Conservation (phyloP, 2,797 vertebrate genomes). For the Glossophaga mutica region DNA sequence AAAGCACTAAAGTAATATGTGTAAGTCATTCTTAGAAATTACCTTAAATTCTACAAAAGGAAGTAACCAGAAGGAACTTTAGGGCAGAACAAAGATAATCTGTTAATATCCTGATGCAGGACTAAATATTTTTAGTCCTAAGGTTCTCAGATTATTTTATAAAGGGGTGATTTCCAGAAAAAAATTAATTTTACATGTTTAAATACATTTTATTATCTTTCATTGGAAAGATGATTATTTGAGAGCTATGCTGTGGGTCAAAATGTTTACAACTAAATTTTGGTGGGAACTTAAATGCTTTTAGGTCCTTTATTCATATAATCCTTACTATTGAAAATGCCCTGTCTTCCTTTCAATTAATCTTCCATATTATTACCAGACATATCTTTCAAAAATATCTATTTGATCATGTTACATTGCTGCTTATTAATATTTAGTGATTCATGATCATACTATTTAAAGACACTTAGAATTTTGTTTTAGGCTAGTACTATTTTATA, state of each 20-base stretch:
- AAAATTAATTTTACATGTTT: background rate
- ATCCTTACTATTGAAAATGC: background rate
- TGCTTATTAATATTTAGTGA: background rate
- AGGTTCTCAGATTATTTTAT: background rate
- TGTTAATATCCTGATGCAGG: background rate
- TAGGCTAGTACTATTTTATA: background rate
- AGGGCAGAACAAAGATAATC: background rate
- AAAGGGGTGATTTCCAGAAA: background rate
- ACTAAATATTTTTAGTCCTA: background rate
- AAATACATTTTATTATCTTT: background rate
- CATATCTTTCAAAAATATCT: background rate
- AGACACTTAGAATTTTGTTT: background rate
- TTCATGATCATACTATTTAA: background rate
- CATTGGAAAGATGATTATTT: background rate
- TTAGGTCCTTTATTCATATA: background rate
- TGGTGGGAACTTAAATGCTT: background rate
- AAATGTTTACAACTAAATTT: background rate
- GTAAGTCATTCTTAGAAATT: background rate
- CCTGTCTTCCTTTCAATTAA: background rate
- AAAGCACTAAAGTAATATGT: background rate
- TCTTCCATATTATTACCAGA: background rate
- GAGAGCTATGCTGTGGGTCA: background rate
- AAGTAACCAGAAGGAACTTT: background rate
- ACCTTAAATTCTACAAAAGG: background rate
- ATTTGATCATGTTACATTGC: background rate